Evolutionary conservation across 2,888 invertebrate species (phyloP).

Genomic region (Hydriomena furcata): DNA sequence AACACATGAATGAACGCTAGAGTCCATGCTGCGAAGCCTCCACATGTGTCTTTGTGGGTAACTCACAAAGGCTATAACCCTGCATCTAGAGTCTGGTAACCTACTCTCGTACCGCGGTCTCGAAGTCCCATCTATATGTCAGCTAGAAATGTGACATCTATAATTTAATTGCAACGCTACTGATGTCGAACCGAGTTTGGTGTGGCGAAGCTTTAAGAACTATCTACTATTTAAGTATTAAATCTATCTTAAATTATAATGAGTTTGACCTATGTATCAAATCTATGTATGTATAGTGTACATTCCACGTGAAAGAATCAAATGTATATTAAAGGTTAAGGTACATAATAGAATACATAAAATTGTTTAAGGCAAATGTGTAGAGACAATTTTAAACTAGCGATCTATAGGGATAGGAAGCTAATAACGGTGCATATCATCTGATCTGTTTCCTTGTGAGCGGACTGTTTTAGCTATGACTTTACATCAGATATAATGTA

Average conservation of each 20-base stretch:
- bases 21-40: too few relatives aligned
- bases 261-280: conserved; percentile 48
- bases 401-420: conserved; percentile 19
- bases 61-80: too few relatives aligned
- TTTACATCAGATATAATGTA: conserved; percentile 1
- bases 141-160: too few relatives aligned
- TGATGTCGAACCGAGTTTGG: conserved; percentile 27
- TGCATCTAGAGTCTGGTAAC: too few relatives aligned
- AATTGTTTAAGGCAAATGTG: conserved; percentile 24
- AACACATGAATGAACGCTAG: too few relatives aligned
- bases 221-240: conserved; percentile 54
- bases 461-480: conserved; percentile 6
- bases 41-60: too few relatives aligned
- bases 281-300: conserved; percentile 44
- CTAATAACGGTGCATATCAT: conserved; percentile 14
- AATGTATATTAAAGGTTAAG: conserved; percentile 38
- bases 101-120: too few relatives aligned
- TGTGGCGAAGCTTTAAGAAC: conserved; percentile 40
- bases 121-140: too few relatives aligned
- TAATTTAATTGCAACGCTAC: background rate
- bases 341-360: conserved; percentile 29
- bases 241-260: conserved; percentile 49
- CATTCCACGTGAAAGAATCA: conserved; percentile 48
- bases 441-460: conserved; percentile 6
- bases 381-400: conserved; percentile 25